These are phyloP conservation scores for Alligator sinensis DNA, from an alignment of 2,113 vertebrate genomes.

Conservation along the genomic window DNA sequence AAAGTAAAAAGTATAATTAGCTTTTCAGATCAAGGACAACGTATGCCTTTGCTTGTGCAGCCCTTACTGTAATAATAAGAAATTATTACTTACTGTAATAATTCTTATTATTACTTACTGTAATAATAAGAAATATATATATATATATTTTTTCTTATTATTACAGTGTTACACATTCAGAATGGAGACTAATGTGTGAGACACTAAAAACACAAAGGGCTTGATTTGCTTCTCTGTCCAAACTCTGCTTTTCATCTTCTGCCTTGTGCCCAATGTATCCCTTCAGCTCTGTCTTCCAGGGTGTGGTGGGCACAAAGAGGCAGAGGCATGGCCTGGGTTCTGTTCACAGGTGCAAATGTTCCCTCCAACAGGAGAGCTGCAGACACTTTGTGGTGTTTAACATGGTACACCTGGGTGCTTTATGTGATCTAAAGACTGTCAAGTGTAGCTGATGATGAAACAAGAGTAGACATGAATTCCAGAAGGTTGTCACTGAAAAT, in stretches of 20 bases:
- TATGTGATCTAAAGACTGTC: too few species aligned
- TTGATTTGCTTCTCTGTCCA: not conserved
- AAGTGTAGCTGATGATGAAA: too few species aligned
- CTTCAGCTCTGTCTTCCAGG: not conserved
- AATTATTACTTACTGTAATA: too few species aligned
- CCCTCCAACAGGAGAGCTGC: too few species aligned
- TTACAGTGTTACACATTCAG: not conserved
- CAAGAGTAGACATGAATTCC: too few species aligned
- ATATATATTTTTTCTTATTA: not conserved
- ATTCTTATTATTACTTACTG: too few species aligned
- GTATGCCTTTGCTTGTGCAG: not conserved
- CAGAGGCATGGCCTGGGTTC: not conserved
- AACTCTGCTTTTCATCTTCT: not conserved
- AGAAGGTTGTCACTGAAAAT: too few species aligned
- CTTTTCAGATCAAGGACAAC: not conserved
- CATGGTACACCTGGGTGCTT: too few species aligned
- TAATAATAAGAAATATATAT: too few species aligned
- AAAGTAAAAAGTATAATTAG: not conserved
- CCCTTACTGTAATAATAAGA: too few species aligned
- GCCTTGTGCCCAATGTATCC: accelerated
- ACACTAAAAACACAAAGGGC: not conserved
- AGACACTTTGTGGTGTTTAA: too few species aligned
- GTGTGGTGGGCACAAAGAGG: not conserved
- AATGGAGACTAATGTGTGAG: not conserved
- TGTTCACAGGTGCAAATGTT: too few species aligned